A percentile compares a stretch with the other conserved stretches of the same genome.
These are phyloP conservation scores for Cyprinus carpio DNA, from an alignment of 2,113 vertebrate genomes.

Conservation along the genomic window DNA sequence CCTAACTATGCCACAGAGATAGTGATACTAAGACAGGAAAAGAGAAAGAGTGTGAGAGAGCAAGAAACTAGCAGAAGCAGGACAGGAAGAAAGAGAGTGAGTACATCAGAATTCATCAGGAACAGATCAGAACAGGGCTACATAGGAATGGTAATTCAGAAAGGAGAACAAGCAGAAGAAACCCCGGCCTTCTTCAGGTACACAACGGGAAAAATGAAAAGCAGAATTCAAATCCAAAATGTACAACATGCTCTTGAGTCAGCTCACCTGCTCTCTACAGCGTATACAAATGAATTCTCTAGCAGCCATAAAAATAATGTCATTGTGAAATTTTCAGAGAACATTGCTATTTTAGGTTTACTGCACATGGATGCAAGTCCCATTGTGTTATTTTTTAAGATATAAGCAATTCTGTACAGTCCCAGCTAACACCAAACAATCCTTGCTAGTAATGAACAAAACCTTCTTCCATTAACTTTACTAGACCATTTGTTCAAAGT, in stretches of 20 bases:
- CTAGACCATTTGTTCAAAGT: no score
- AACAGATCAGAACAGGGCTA: conserved; percentile 1
- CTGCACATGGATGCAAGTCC: neutral
- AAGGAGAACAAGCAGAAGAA: neutral
- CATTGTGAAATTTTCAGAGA: neutral
- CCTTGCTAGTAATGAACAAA: neutral
- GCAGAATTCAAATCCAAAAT: neutral
- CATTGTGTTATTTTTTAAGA: neutral
- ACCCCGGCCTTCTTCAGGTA: neutral
- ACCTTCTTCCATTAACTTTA: neutral
- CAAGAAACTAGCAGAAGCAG: neutral
- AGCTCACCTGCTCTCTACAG: conserved; percentile 4
- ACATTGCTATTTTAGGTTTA: neutral
- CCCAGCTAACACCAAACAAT: neutral
- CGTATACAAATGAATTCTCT: neutral
- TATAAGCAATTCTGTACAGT: neutral
- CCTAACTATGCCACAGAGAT: conserved; percentile 36
- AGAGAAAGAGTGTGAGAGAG: conserved; percentile 2
- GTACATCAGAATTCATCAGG: conserved; percentile 4
- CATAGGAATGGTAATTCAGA: neutral
- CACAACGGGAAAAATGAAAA: neutral
- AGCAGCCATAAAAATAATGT: neutral
- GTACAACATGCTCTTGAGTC: neutral
- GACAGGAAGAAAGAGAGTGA: neutral
- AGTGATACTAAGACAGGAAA: neutral